Base-by-base conservation (phyloP, 2,113 vertebrate genomes). In the Pantherophis guttatus region DNA sequence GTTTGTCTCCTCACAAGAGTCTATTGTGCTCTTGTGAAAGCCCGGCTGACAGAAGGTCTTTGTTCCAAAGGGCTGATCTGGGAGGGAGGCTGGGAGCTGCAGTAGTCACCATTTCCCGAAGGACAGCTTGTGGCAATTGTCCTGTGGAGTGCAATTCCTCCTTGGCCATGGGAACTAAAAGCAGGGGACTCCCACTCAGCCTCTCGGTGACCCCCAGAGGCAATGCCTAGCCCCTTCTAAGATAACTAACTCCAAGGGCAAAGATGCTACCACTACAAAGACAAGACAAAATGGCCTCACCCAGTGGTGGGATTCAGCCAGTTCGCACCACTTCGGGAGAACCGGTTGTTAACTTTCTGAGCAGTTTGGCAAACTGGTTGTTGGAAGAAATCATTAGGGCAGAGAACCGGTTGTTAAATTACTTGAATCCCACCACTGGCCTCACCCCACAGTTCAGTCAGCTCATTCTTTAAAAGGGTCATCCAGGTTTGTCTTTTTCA, bases 41-140 rank as follows among this genome's bases (percentile, higher is more conserved):
- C 26, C 52, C 39, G 86, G 92, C 89, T 75, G 92, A 97, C 96
- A 97, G 96, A 95, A 95, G 92, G 92, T 93, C 96, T 97, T 97
- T 97, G 96, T 97, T 97, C 90, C 91, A 19, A 53, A 33, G 48
- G 86, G 53, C 26, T 89, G 50, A 24, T 15, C 33, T 88, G 55
- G 55, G 89, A 62, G 91, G 65, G 62, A 89, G 75, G 91, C 93
- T 90, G 50, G 75, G 88, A 92, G 88, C 93, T 90, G n/a, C 3
- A 3, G 70, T 33, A 55, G 88, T 50, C 88, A 92, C 48, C 48
- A 90, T 65, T 94, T 90, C 91, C 48, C 91, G 23, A 92, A 92
- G 44, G 59, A 55, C 50, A 70, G 19, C 58, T 70, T 94, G 58
- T 54, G 50, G 85, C 86, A 53, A 86, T 65, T 89, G 50, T 75